These are phyloP conservation scores for Eidolon helvum DNA, from an alignment of 2,113 vertebrate species.

Conservation along the genomic window DNA sequence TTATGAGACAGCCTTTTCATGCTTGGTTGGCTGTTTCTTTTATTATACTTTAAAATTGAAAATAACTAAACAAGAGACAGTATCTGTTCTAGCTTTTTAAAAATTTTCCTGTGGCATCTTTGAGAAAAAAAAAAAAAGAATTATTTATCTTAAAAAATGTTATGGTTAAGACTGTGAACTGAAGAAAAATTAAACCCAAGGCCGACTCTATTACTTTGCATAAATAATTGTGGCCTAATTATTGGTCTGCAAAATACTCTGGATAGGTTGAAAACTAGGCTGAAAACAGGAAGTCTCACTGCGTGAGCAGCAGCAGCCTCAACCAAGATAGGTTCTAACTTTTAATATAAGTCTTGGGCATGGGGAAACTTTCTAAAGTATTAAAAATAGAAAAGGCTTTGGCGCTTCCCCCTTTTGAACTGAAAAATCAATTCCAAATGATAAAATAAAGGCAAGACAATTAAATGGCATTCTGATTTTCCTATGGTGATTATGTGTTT, in stretches of 20 bases:
- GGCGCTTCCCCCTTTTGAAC: neutral
- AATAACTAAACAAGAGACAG: neutral
- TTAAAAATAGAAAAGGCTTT: neutral
- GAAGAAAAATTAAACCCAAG: neutral
- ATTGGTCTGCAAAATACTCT: neutral
- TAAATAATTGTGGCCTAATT: neutral
- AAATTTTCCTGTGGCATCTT: neutral
- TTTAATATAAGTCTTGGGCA: neutral
- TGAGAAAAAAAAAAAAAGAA: neutral
- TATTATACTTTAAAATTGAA: constrained; percentile 47
- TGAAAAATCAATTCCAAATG: neutral
- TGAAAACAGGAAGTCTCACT: neutral
- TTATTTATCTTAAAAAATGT: neutral
- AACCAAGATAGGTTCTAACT: neutral
- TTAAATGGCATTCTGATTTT: neutral
- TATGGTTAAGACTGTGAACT: neutral
- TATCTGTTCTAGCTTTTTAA: neutral
- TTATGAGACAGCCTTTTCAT: neutral
- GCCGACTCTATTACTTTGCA: neutral
- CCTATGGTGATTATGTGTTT: neutral
- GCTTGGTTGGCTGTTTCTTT: constrained; percentile 31
- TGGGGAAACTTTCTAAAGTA: neutral
- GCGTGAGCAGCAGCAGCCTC: neutral
- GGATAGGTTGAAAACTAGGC: neutral
- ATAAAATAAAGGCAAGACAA: neutral